Base-by-base conservation (phyloP, 2,888 invertebrate genomes). In the Malthinus seriepunctatus region DNA sequence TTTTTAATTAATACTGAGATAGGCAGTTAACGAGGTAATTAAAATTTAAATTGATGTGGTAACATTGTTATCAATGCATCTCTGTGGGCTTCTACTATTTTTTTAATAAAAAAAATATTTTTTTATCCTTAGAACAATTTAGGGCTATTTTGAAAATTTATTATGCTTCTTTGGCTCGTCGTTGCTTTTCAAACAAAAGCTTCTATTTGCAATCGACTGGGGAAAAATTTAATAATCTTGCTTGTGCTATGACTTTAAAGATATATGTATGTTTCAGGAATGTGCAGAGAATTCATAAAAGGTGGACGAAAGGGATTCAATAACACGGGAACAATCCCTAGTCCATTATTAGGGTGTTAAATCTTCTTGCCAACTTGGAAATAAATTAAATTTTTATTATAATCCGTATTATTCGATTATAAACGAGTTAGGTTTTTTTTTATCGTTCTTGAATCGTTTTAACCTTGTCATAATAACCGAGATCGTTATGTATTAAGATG, bases 201-300 rank as follows among this genome's bases (percentile, higher is more conserved):
- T 53, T 51, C 53, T 46, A 56, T 56, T 59, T 54, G 54, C 46
- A 59, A 59, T 61, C 60, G 60, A 56, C 60, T 53, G 46, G 56
- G 60, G 60, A 61, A 61, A 61, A 61, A 61, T 61, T 61, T 61
- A 61, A 61, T 61, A 61, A 61, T 61, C 60, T 61, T 52, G 56
- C 60, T 52, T 56, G 56, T 56, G 53, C 60, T 56, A 56, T 56
- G 60, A 56, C 60, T 56, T 59, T 61, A 61, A 61, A 61, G 60
- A 61, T 61, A 61, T 61, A 61, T 61, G 60, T 61, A 56, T 56
- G 60, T 56, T 61, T 37, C 53, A 38, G 60, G 60, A 61, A 61
- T 61, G 60, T 53, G 60, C 56, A 39, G 56, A 52, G 60, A 61
- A 61, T 61, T 55, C 56, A 53, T 49, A 53, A 61, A 61, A 61